These are phyloP conservation scores for Dicycla oo DNA, from an alignment of 2,888 invertebrate genomes.

Conservation along the genomic window DNA sequence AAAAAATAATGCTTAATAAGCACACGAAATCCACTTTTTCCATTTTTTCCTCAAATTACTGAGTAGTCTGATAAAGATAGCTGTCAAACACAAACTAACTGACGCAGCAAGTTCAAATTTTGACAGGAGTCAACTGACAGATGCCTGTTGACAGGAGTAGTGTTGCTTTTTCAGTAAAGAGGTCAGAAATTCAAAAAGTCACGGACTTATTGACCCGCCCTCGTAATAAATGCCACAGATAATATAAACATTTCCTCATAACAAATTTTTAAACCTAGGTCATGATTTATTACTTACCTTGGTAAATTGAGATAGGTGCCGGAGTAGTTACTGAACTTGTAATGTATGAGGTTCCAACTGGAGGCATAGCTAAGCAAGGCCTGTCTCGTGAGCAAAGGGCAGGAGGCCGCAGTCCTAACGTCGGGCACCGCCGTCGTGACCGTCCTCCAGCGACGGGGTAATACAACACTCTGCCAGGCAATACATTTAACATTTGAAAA, in stretches of 20 bases:
- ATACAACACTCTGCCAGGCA: conserved; percentile 92
- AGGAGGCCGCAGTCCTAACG: conserved; percentile 86
- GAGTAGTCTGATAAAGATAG: no score
- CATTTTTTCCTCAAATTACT: no score
- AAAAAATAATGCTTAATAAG: no score
- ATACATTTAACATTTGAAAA: conserved; percentile 1
- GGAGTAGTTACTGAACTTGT: conserved; percentile 97
- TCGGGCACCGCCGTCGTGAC: conserved; percentile 91
- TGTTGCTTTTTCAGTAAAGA: no score
- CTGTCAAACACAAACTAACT: no score
- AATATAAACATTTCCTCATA: not conserved
- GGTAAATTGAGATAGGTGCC: conserved; percentile 97
- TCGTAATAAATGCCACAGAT: conserved; percentile 1
- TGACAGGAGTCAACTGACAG: no score
- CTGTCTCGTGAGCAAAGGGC: conserved; percentile 91
- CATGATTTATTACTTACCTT: conserved; percentile 87
- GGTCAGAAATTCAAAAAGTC: no score
- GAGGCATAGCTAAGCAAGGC: conserved; percentile 94
- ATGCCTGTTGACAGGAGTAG: no score
- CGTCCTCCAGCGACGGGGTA: conserved; percentile 95
- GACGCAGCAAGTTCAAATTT: no score
- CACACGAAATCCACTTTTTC: no score
- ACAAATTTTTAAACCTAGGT: not conserved
- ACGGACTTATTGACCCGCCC: no score
- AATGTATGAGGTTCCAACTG: conserved; percentile 97